Base-by-base conservation (phyloP, 2,888 invertebrate genomes). In the Drosophila diplacantha region DNA sequence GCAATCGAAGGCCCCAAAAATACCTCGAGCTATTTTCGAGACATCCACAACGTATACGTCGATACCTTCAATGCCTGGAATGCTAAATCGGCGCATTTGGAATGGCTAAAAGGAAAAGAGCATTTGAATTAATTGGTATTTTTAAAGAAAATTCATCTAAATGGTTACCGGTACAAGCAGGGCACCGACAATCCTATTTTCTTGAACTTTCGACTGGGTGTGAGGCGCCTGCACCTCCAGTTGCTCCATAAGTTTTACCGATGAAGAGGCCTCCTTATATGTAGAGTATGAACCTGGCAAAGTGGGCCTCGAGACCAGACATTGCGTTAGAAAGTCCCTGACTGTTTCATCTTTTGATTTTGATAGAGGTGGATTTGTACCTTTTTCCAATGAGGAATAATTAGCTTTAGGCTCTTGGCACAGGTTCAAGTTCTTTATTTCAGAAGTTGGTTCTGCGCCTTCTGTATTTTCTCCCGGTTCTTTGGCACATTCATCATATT, bases 1-100 rank as follows among this genome's bases (percentile, higher is more conserved):
- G 20, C 44, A 60, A 26, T 81, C 69, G 12, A 75, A 62, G 5
- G 69, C 79, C 1, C 78, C 75, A 56, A 77, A 38, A 14, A 81
- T 60, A 3, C 81, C 77, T 2, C 65, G 58, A 2, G 37, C 31
- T 8, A 75, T 20, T 32, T 49, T 60, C 1, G 66, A 12, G 24
- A 60, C 75, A 11, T 81, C 72, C 24, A 78, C 81, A 57, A 77
- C 43, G 20, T 51, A 59, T 3, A 68, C 38, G 26, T 77, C 60
- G 1, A 77, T 32, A 1, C 78, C 75, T 1, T 49, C 43, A 3
- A 9, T 24, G 7, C 4, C 14, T 4, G 39, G 43, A 14, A 11
- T 35, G 6, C 5, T 26, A 3, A 77, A 20, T 1, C 53, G 69
- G 7, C 18, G 55, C 8, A 44, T 18, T 29, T 69, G 49, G 12